Percentiles rank a stretch among this genome's conserved stretches.
Evolutionary conservation across 2,888 invertebrate genomes (phyloP).

Genomic region (Anoplius nigerrimus): DNA sequence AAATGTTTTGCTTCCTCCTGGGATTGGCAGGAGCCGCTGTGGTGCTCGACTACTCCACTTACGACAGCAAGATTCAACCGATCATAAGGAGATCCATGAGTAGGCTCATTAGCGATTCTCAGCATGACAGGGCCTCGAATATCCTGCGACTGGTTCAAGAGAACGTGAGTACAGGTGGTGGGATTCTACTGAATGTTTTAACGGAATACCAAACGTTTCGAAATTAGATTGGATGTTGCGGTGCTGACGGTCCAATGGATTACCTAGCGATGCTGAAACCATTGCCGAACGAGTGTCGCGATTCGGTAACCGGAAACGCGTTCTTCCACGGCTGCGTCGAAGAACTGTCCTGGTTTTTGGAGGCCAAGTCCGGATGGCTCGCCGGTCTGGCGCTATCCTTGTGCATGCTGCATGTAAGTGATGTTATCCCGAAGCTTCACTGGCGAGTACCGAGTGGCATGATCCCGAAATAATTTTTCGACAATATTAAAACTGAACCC

Average conservation of each 20-base stretch:
- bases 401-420: constrained; percentile 86
- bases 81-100: constrained; percentile 83
- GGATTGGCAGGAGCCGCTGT: constrained; percentile 86
- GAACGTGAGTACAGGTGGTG: constrained; percentile 80
- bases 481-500: too few relatives aligned
- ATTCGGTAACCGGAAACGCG: constrained; percentile 91
- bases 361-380: constrained; percentile 89
- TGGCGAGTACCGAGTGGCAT: neutral
- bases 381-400: constrained; percentile 86
- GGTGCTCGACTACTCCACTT: constrained; percentile 87
- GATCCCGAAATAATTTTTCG: neutral
- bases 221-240: constrained; percentile 90
- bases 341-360: constrained; percentile 91
- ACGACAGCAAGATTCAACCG: constrained; percentile 88
- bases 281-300: constrained; percentile 88
- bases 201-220: neutral
- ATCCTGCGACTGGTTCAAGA: constrained; percentile 89
- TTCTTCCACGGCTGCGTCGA: constrained; percentile 93
- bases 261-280: constrained; percentile 86
- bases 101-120: constrained; percentile 85
- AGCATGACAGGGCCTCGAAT: constrained; percentile 81
- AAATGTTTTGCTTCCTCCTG: constrained; percentile 83
- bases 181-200: too few relatives aligned
- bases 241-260: constrained; percentile 90
- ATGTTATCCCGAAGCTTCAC: too few relatives aligned